phyloP scores from a whole-genome alignment of 2,888 invertebrate genomes.

The Micoletzkya japonica region DNA sequence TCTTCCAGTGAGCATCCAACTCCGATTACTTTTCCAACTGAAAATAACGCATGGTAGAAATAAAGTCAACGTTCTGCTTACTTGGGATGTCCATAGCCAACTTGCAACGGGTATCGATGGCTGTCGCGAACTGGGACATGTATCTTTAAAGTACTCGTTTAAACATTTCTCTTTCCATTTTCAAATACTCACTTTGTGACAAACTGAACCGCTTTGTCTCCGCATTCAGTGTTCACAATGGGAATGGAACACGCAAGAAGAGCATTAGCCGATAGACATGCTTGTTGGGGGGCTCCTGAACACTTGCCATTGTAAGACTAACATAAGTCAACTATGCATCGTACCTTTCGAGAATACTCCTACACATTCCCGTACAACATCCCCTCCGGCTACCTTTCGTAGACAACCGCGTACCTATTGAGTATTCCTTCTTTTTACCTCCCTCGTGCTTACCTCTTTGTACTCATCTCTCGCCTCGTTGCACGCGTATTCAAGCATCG shows the following conservation, averaged over 20 bases:
- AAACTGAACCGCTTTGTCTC: slow-evolving; percentile 40
- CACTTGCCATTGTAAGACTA: slow-evolving; percentile 6
- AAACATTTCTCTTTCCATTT: neutral
- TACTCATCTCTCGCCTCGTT: slow-evolving; percentile 50
- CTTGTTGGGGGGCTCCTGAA: slow-evolving; percentile 54
- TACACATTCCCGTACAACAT: slow-evolving; percentile 50
- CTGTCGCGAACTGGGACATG: slow-evolving; percentile 55
- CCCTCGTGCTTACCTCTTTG: slow-evolving; percentile 38
- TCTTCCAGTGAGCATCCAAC: slow-evolving; percentile 56
- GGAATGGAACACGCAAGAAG: slow-evolving; percentile 53
- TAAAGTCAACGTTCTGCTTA: slow-evolving; percentile 18
- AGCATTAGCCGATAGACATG: slow-evolving; percentile 56
- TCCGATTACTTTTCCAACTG: slow-evolving; percentile 49
- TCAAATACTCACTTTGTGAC: slow-evolving; percentile 39
- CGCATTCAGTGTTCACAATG: slow-evolving; percentile 30
- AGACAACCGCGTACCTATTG: slow-evolving; percentile 49
- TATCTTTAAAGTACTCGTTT: slow-evolving; percentile 38
- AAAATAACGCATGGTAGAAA: slow-evolving; percentile 21
- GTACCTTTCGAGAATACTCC: slow-evolving; percentile 53
- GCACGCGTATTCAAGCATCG: slow-evolving; percentile 61
- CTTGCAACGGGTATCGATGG: slow-evolving; percentile 56
- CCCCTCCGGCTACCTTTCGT: slow-evolving; percentile 34
- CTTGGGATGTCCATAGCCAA: slow-evolving; percentile 47
- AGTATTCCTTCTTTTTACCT: slow-evolving; percentile 6
- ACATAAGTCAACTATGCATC: neutral